Percentiles rank a stretch among this genome's conserved stretches.
Conservation (phyloP, 2,113 vertebrate genomes). For the Odobenus rosmarus region DNA sequence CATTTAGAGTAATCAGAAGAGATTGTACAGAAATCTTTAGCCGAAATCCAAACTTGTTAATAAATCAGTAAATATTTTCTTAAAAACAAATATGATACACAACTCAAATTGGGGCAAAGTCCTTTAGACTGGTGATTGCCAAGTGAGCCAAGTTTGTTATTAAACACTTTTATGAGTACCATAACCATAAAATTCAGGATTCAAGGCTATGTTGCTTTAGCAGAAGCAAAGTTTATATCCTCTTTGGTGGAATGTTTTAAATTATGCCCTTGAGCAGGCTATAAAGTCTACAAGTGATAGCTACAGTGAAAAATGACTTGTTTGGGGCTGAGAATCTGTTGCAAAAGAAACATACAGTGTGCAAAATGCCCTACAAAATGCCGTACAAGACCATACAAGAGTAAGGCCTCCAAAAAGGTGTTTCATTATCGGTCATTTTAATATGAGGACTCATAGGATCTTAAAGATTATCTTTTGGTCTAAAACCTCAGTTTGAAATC, state of each 20-base stretch:
- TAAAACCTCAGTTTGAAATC: neutral
- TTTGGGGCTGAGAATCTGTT: neutral
- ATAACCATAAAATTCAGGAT: conserved; percentile 74
- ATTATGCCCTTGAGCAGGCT: conserved; percentile 37
- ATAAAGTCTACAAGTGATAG: conserved; percentile 46
- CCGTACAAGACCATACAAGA: neutral
- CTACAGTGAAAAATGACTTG: conserved; percentile 1
- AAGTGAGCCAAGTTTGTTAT: conserved; percentile 61
- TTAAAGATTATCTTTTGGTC: neutral
- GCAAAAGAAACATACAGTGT: conserved; percentile 32
- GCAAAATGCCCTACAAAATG: neutral
- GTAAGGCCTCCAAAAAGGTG: neutral
- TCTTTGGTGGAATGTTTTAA: conserved; percentile 60
- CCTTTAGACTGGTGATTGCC: conserved; percentile 57
- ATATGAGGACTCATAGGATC: neutral
- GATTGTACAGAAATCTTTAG: conserved; percentile 15
- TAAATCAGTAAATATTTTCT: conserved; percentile 37
- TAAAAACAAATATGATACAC: conserved; percentile 29
- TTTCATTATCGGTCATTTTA: neutral
- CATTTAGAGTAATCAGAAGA: neutral
- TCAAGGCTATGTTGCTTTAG: conserved; percentile 55
- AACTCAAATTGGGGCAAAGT: conserved; percentile 65
- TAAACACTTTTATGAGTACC: conserved; percentile 71
- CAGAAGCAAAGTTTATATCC: conserved; percentile 49
- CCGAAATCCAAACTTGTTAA: conserved; percentile 41